Conservation (phyloP, 2,888 invertebrate genomes). For the Timandra comae region DNA sequence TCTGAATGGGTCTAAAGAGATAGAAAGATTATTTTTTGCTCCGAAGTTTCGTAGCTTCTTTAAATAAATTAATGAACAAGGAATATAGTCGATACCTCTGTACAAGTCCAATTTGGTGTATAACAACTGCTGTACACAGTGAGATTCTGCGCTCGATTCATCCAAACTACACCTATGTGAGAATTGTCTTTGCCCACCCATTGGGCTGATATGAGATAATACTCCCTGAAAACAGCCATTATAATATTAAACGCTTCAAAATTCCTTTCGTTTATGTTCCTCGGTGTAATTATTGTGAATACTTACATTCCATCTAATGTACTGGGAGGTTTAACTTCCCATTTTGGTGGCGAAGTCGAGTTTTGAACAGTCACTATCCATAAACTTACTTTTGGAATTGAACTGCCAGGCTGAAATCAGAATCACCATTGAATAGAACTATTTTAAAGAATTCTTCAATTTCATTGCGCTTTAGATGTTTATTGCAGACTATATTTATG, state of each 20-base stretch:
- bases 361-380: slow-evolving; percentile 88
- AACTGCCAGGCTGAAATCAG: slow-evolving; percentile 83
- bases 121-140: slow-evolving; percentile 91
- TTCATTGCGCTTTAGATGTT: neutral
- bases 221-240: slow-evolving; percentile 80
- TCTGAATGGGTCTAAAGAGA: slow-evolving; percentile 84
- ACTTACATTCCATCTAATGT: slow-evolving; percentile 89
- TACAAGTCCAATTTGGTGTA: slow-evolving; percentile 88
- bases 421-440: slow-evolving; percentile 3
- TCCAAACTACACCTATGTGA: slow-evolving; percentile 92
- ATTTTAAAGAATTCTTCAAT: neutral
- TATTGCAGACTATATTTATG: slow-evolving; percentile 1
- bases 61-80: no score
- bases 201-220: slow-evolving; percentile 93
- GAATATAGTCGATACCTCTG: no score
- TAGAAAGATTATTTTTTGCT: no score
- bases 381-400: slow-evolving; percentile 89
- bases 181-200: slow-evolving; percentile 90
- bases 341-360: slow-evolving; percentile 78
- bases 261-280: no score
- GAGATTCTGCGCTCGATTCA: slow-evolving; percentile 94
- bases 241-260: neutral
- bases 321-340: slow-evolving; percentile 84
- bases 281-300: slow-evolving; percentile 1
- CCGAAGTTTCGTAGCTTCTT: no score